phyloP scores from a whole-genome alignment of 1,140 invertebrate genomes.

The Nymphalis io region DNA sequence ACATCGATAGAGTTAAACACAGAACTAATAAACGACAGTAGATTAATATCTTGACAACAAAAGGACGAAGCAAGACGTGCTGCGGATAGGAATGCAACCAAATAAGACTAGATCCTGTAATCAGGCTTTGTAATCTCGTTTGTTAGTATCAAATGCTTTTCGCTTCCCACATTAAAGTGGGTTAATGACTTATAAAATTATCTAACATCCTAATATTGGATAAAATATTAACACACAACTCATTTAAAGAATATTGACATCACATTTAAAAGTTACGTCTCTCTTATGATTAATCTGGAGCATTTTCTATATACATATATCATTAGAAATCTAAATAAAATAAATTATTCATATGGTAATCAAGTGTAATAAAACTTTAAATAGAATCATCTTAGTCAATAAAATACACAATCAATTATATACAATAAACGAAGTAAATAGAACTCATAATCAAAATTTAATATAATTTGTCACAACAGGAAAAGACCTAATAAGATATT shows the following conservation, averaged over 20 bases:
- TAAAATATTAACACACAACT: too few species aligned
- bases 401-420: background rate
- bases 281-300: too few species aligned
- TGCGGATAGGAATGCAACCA: background rate
- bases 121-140: conserved; percentile 1
- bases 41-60: conserved; percentile 7
- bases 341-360: too few species aligned
- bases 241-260: too few species aligned
- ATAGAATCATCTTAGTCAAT: too few species aligned
- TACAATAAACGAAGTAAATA: background rate
- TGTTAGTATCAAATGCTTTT: background rate
- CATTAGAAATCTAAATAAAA: too few species aligned
- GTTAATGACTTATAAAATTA: too few species aligned
- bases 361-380: too few species aligned
- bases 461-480: conserved; percentile 10
- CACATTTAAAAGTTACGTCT: too few species aligned
- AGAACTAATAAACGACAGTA: conserved; percentile 1
- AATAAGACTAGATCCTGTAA: conserved; percentile 8
- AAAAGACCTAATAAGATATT: conserved; percentile 3
- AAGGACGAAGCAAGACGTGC: background rate
- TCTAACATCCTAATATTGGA: too few species aligned
- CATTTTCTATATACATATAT: too few species aligned
- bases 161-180: background rate
- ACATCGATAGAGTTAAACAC: background rate
- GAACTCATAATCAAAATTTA: background rate